Conservation (phyloP, 2,113 vertebrate species). For the Sorex araneus region DNA sequence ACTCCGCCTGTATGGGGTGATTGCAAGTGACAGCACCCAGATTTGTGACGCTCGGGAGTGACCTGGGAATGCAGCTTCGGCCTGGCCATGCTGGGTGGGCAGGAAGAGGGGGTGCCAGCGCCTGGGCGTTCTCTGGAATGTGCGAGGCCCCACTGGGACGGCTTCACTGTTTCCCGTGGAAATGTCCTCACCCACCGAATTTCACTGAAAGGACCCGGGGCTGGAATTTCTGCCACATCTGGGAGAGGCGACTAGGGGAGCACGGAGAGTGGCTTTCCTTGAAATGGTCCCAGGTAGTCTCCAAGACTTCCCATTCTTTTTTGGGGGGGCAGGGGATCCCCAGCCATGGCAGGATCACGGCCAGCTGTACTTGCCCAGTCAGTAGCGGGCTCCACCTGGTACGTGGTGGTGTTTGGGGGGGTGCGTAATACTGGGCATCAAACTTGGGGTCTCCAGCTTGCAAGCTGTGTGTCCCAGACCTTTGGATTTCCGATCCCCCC, state of each 20-base stretch:
- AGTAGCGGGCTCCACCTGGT: too few relatives aligned
- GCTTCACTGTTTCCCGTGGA: not conserved
- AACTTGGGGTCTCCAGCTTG: too few relatives aligned
- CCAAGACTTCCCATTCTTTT: constrained; percentile 20
- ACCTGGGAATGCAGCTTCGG: not conserved
- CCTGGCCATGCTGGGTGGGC: not conserved
- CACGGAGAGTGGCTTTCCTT: not conserved
- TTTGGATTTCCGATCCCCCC: too few relatives aligned
- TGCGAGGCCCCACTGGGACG: not conserved
- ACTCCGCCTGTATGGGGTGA: not conserved
- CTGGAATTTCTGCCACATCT: constrained; percentile 47
- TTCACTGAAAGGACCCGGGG: constrained; percentile 34
- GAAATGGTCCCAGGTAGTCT: not conserved
- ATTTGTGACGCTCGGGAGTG: constrained; percentile 34
- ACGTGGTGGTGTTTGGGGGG: too few relatives aligned
- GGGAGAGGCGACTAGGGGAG: not conserved
- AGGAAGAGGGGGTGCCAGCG: not conserved
- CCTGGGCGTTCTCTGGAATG: not conserved
- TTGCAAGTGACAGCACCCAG: not conserved
- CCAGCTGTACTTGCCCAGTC: too few relatives aligned
- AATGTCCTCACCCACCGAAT: not conserved
- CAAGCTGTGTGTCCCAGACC: too few relatives aligned
- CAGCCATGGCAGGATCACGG: too few relatives aligned
- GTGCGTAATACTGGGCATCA: too few relatives aligned
- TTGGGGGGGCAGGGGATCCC: too few relatives aligned